These are phyloP conservation scores for Chouioia cunea DNA, from an alignment of 2,888 invertebrate genomes.

Conservation along the genomic window DNA sequence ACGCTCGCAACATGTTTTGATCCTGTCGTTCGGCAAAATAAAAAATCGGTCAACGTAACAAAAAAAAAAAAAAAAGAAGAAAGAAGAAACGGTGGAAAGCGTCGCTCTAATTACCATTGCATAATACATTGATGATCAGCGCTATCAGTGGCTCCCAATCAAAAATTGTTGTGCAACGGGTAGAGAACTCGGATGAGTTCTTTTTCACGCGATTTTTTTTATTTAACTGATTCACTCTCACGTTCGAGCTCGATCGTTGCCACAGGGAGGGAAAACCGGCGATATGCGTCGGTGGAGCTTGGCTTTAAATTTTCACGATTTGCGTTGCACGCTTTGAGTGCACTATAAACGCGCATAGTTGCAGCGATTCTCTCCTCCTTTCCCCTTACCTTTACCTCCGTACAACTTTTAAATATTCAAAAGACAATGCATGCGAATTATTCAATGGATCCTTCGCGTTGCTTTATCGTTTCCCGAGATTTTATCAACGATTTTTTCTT, in stretches of 20 bases:
- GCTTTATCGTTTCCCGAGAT: not conserved
- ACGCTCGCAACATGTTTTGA: too few relatives aligned
- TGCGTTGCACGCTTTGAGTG: not conserved
- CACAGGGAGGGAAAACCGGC: slow-evolving; percentile 18
- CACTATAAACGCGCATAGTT: not conserved
- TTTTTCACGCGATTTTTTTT: not conserved
- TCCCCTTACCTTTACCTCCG: not conserved
- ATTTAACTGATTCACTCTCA: too few relatives aligned
- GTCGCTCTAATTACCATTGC: slow-evolving; percentile 38
- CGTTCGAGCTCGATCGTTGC: too few relatives aligned
- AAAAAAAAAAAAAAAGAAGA: not conserved
- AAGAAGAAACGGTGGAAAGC: slow-evolving; percentile 1
- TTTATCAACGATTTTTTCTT: not conserved
- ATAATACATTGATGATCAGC: slow-evolving; percentile 18
- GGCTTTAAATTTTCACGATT: slow-evolving; percentile 15
- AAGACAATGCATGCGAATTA: not conserved
- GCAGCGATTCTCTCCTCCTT: too few relatives aligned
- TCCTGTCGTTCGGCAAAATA: too few relatives aligned
- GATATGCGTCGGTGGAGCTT: slow-evolving; percentile 21
- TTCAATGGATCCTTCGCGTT: not conserved
- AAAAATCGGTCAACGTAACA: not conserved
- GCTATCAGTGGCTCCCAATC: slow-evolving; percentile 22
- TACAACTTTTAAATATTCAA: not conserved
- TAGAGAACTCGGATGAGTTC: slow-evolving; percentile 1
- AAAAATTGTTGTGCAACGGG: slow-evolving; percentile 41